These are phyloP conservation scores for Villa cingulata DNA, from an alignment of 2,888 invertebrate species.

Conservation along the genomic window DNA sequence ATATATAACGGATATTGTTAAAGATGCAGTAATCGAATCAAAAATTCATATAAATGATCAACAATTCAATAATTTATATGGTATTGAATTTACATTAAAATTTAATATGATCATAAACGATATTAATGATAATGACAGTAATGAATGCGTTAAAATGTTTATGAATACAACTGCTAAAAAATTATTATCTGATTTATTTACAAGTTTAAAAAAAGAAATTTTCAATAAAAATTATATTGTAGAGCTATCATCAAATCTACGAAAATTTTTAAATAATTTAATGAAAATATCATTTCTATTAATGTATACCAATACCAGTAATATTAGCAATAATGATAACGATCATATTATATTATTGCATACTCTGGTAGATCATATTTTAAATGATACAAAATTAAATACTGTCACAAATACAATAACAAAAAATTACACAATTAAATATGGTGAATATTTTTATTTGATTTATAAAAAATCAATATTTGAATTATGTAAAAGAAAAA, in stretches of 20 bases:
- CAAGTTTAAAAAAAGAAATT: constrained; percentile 11
- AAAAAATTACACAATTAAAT: too few relatives aligned
- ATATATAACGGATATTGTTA: constrained; percentile 1
- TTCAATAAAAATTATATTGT: constrained; percentile 8
- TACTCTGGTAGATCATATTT: constrained; percentile 10
- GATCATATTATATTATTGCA: not conserved
- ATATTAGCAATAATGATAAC: constrained; percentile 9
- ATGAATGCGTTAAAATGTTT: not conserved
- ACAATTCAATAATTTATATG: constrained; percentile 6
- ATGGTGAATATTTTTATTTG: constrained; percentile 31
- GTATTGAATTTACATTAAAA: constrained; percentile 5
- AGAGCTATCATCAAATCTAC: constrained; percentile 11
- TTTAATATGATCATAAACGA: not conserved
- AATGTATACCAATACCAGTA: too few relatives aligned
- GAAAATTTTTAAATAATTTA: constrained; percentile 13
- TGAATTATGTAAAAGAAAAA: constrained; percentile 11
- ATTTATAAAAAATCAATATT: constrained; percentile 25
- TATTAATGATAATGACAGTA: not conserved
- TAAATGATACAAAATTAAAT: constrained; percentile 12
- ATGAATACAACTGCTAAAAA: constrained; percentile 8
- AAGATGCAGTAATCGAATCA: constrained; percentile 7
- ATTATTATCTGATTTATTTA: constrained; percentile 14
- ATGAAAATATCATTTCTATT: constrained; percentile 14
- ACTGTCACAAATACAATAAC: constrained; percentile 15
- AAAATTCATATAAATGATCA: constrained; percentile 6